Evolutionary conservation across 1,140 invertebrate genomes (phyloP), one percentile per base, ranked within the genome.

Genomic region (Calosoma granatense): DNA sequence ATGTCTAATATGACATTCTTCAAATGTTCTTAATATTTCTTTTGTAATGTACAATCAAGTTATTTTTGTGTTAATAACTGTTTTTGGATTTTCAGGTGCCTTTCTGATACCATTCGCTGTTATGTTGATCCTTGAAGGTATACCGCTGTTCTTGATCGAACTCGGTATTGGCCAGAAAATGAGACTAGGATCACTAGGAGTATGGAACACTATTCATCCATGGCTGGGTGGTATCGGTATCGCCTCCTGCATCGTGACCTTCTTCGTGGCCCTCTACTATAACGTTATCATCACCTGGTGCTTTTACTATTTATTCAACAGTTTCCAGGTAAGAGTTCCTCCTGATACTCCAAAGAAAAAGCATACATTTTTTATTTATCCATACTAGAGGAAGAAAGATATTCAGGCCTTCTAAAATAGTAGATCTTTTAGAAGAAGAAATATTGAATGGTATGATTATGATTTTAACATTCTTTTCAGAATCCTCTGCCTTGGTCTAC

Each of bases 251-350:
- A 83, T 97, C 51, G 92, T 97, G 41, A 93, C 92, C 0, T 86
- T 92, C 53, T 91, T 94, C 67, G 90, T 95, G 17, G 88, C 89
- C 1, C 79, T 97, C 26, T 98, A 98, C 73, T 98, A 98, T 78
- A 98, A 98, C 68, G 92, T 97, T 61, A 97, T 98, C 69, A 94
- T 98, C 66, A 94, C 94, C 41, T 98, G 95, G 95, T 96, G 94
- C 61, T 88, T 98, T 74, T 98, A 87, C 71, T 98, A 97, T 69
- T 82, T 94, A 55, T 92, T 92, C 73, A 92, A 94, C 64, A 92
- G 89, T 67, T 85, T 92, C 70, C 78, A 81, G 78, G 88, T 92
- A 69, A 83, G 80, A 75, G 57, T 56, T 30, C 17, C n/a, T n/a
- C n/a, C n/a, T 17, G n/a, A n/a, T n/a, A n/a, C n/a, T n/a, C n/a